Base-by-base conservation (phyloP, 2,888 invertebrate species). In the Abscondita cerata region DNA sequence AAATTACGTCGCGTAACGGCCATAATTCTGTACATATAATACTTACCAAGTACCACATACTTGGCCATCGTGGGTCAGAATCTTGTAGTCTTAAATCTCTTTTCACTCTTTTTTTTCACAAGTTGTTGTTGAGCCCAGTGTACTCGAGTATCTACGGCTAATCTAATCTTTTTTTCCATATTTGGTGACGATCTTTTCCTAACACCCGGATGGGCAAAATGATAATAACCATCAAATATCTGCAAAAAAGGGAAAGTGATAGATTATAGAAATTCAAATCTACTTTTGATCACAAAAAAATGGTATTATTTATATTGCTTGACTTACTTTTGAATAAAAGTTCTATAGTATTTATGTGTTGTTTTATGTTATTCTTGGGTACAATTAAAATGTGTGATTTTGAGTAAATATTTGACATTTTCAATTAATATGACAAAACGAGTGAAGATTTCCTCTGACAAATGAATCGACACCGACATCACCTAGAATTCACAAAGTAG, bases 41-140 rank as follows among this genome's bases (percentile, higher is more conserved):
- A 89, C 94, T 89, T 84, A 96, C 96, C 88, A 98, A 83, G 83
- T 97, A 97, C 97, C 97, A 98, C 96, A 96, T 96, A 72, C 90
- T 89, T 33, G 91, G 87, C 97, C 97, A 98, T 81, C 92, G 90
- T 31, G 93, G 93, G 82, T 97, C 97, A 76, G 78, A 77, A 68
- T 79, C 82, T 75, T 83, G 80, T n/a, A 84, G 79, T 69, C 86
- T 83, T 65, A 89, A 86, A 79, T 94, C 60, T 69, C 96, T 84
- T 82, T 96, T 97, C 70, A 87, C 85, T 69, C 96, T 86, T 56
- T 87, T 87, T n/a, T 73, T 92, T 90, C 0, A 89, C 88, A 48
- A 85, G 83, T 81, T 96, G 95, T 77, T 96, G 96, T 76, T 89
- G 85, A 50, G 93, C 88, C 91, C 94, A 94, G 67, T 85, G 85